Evolutionary conservation across 53 echinoderm and acorn worm genomes (phyloP).

Genomic region (Echinometra lucunter): DNA sequence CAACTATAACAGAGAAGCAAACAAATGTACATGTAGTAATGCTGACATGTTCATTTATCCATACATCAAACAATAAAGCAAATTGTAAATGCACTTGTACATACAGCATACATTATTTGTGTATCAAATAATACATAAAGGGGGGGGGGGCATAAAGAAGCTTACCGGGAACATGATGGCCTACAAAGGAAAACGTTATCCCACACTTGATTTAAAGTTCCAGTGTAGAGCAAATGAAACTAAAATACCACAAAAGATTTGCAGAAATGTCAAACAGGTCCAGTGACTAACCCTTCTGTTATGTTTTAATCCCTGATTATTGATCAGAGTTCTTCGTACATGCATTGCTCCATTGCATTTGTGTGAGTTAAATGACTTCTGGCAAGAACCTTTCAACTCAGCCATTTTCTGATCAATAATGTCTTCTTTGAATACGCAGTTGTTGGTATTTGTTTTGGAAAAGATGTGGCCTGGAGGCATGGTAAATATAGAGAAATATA

Average conservation of each 20-base stretch:
- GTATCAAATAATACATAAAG: too few species aligned
- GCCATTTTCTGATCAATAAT: conserved; percentile 14
- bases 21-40: too few species aligned
- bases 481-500: too few species aligned
- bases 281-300: neutral
- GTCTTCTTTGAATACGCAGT: neutral
- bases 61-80: too few species aligned
- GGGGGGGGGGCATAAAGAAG: too few species aligned
- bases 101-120: too few species aligned
- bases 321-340: conserved; percentile 8
- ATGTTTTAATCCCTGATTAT: neutral
- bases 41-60: too few species aligned
- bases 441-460: neutral
- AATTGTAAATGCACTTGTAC: too few species aligned
- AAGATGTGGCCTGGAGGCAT: neutral
- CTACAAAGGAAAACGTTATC: too few species aligned
- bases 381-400: neutral
- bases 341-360: conserved; percentile 2
- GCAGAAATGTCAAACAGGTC: neutral
- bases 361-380: neutral
- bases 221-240: neutral
- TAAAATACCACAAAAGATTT: neutral
- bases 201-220: too few species aligned
- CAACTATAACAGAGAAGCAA: too few species aligned
- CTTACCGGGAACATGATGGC: too few species aligned